Percentiles rank a stretch among this genome's conserved stretches.
Conservation (phyloP, 2,888 invertebrate species). For the Drosophila meridiana region DNA sequence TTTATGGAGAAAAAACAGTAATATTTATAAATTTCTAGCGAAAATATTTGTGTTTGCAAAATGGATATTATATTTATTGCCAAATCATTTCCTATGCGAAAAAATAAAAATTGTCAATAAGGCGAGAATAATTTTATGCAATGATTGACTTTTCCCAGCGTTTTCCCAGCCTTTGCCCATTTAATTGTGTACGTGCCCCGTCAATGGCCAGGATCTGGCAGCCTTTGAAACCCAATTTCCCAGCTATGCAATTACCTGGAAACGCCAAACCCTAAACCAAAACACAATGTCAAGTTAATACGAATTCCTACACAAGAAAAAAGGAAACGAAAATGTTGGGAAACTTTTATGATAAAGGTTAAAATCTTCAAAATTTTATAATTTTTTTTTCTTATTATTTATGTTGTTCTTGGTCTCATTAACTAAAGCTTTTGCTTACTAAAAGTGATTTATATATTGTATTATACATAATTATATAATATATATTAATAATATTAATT, state of each 20-base stretch:
- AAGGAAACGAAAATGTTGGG: neutral
- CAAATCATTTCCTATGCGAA: conserved; percentile 72
- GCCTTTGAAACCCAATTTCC: conserved; percentile 28
- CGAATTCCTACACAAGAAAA: conserved; percentile 25
- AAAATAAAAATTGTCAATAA: conserved; percentile 26
- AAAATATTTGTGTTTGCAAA: conserved; percentile 62
- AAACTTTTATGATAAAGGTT: neutral
- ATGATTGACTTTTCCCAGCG: conserved; percentile 32
- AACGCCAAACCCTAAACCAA: conserved; percentile 30
- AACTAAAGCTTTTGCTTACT: too few relatives aligned
- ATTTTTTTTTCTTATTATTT: too few relatives aligned
- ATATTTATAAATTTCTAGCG: conserved; percentile 67
- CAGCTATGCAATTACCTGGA: conserved; percentile 33
- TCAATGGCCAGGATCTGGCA: conserved; percentile 4
- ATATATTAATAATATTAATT: too few relatives aligned
- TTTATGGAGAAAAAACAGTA: conserved; percentile 33
- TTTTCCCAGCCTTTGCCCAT: conserved; percentile 29
- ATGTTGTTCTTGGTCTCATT: too few relatives aligned
- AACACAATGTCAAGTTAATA: conserved; percentile 48
- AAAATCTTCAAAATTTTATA: neutral
- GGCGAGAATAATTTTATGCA: conserved; percentile 55
- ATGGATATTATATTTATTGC: conserved; percentile 21
- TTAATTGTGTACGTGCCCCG: conserved; percentile 48
- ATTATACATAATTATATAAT: too few relatives aligned
- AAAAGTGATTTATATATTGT: too few relatives aligned